Conservation (phyloP, 2,797 vertebrate species). For the Caiman crocodilus region DNA sequence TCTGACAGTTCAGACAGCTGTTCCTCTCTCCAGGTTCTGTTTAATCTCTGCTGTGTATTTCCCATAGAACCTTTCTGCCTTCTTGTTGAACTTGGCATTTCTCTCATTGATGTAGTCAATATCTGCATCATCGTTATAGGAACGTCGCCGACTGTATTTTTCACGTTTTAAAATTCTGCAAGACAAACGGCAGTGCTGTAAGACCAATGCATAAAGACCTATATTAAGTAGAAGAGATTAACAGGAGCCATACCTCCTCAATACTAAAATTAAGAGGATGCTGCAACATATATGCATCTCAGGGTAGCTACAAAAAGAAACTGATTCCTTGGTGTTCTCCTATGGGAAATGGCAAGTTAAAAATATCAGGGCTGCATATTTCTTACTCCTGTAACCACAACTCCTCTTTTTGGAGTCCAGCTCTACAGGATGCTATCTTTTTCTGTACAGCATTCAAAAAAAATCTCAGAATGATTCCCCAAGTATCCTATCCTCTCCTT, state of each 20-base stretch:
- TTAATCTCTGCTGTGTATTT: conserved; percentile 99
- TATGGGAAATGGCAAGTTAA: background rate
- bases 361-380: background rate
- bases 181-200: background rate
- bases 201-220: rapidly evolving
- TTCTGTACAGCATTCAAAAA: too few species aligned
- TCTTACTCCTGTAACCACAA: background rate
- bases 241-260: background rate
- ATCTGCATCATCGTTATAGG: conserved; percentile 96
- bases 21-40: conserved; percentile 97
- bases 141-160: conserved; percentile 93
- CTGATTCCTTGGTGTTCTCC: background rate
- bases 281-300: background rate
- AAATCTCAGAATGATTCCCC: background rate
- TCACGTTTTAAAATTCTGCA: conserved; percentile 94
- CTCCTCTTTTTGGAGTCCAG: background rate
- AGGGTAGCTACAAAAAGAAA: background rate
- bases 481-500: background rate
- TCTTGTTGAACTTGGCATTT: conserved; percentile 99
- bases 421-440: background rate
- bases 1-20: conserved; percentile 84
- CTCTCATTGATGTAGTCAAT: conserved; percentile 99
- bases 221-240: too few species aligned
- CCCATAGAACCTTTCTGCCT: conserved; percentile 96
- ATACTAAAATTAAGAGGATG: background rate